Evolutionary conservation across 2,113 vertebrate genomes (phyloP).

Genomic region (Tragelaphus buxtoni): DNA sequence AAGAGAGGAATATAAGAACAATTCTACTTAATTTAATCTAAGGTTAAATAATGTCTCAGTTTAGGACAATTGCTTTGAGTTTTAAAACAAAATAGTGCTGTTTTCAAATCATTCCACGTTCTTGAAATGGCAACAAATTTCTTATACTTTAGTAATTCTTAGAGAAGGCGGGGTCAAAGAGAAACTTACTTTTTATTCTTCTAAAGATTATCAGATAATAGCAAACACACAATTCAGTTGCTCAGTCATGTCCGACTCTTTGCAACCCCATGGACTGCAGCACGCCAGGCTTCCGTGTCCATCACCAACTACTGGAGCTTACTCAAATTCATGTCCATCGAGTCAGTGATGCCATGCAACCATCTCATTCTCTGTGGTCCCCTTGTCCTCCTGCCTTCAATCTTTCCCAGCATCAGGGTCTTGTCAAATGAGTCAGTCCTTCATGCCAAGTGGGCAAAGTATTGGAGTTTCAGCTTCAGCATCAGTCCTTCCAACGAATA

Average conservation of each 20-base stretch:
- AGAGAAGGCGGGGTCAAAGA: neutral
- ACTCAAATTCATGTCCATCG: neutral
- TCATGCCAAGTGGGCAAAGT: neutral
- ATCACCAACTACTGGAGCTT: neutral
- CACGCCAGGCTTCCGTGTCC: fast-evolving
- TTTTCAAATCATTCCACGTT: conserved; percentile 26
- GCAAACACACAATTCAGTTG: neutral
- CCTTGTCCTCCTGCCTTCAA: neutral
- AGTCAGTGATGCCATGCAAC: neutral
- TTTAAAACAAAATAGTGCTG: conserved; percentile 31
- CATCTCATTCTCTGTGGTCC: neutral
- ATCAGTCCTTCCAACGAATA: neutral
- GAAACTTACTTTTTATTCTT: conserved; percentile 16
- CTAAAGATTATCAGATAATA: neutral
- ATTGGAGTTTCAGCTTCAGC: neutral
- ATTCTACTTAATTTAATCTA: conserved; percentile 24
- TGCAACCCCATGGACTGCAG: neutral
- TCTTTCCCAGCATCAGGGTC: neutral
- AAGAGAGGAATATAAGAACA: conserved; percentile 12
- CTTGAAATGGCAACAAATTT: neutral
- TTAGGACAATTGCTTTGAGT: neutral
- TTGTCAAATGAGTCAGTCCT: neutral
- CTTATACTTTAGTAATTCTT: neutral
- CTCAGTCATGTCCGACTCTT: neutral
- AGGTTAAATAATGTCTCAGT: conserved; percentile 10